Conservation (phyloP, 1,140 invertebrate genomes). For the Pinna nobilis region DNA sequence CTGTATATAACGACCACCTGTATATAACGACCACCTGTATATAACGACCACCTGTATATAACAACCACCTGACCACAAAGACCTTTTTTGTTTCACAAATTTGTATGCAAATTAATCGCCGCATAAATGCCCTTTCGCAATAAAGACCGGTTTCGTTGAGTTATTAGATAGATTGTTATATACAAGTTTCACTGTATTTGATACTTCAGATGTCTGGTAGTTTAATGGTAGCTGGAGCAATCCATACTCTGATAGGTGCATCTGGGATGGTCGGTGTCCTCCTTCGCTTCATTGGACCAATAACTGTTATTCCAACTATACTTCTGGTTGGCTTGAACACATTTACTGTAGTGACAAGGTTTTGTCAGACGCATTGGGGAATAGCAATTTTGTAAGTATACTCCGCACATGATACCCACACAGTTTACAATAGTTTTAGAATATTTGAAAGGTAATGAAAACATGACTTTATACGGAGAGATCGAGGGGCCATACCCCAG, state of each 20-base stretch:
- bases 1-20: too few relatives aligned
- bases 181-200: too few relatives aligned
- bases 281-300: constrained; percentile 75
- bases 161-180: too few relatives aligned
- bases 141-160: too few relatives aligned
- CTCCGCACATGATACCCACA: too few relatives aligned
- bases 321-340: constrained; percentile 74
- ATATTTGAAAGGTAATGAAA: too few relatives aligned
- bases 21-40: too few relatives aligned
- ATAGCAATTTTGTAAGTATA: constrained; percentile 71
- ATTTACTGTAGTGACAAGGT: constrained; percentile 67
- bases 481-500: too few relatives aligned
- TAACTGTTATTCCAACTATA: constrained; percentile 76
- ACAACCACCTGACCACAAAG: neutral
- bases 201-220: constrained; percentile 53
- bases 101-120: neutral
- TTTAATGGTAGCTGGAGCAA: constrained; percentile 55
- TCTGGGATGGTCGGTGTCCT: constrained; percentile 69
- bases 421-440: too few relatives aligned
- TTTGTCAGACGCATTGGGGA: constrained; percentile 73
- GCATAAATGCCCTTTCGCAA: too few relatives aligned
- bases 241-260: constrained; percentile 58
- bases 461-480: too few relatives aligned
- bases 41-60: too few relatives aligned
- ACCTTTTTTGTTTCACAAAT: neutral